A percentile compares a stretch with the other conserved stretches of the same genome.
These are phyloP conservation scores for Pseudorhombus dupliciocellatus DNA, from an alignment of 2,113 vertebrate species.

Conservation along the genomic window DNA sequence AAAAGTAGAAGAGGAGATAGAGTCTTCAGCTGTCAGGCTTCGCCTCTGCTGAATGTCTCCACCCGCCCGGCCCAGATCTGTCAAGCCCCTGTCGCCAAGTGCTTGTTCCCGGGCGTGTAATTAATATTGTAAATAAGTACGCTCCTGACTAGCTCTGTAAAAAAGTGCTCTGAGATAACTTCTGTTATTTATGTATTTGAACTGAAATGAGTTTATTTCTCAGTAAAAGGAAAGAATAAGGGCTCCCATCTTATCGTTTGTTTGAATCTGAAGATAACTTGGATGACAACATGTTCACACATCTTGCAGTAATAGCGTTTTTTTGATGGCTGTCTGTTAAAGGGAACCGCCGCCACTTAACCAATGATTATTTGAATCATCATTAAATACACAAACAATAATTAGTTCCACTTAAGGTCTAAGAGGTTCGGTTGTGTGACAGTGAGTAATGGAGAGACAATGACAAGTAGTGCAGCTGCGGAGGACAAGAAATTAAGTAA, in stretches of 20 bases:
- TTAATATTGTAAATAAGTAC: neutral
- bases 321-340: neutral
- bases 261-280: neutral
- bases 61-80: neutral
- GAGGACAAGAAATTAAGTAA: conserved; percentile 9
- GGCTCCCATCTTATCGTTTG: neutral
- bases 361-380: neutral
- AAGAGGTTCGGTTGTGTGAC: neutral
- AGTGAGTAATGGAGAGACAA: neutral
- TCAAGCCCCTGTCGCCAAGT: neutral
- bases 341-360: neutral
- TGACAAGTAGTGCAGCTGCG: neutral
- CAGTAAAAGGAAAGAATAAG: neutral
- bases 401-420: neutral
- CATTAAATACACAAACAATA: neutral
- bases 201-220: neutral
- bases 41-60: neutral
- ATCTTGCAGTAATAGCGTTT: neutral
- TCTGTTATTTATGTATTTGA: neutral
- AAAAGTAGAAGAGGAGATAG: neutral
- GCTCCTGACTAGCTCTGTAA: neutral
- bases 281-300: neutral
- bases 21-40: neutral
- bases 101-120: neutral
- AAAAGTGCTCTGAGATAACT: neutral